These are phyloP conservation scores for Tortricodes alternella DNA, from an alignment of 2,888 invertebrate genomes.

Conservation along the genomic window DNA sequence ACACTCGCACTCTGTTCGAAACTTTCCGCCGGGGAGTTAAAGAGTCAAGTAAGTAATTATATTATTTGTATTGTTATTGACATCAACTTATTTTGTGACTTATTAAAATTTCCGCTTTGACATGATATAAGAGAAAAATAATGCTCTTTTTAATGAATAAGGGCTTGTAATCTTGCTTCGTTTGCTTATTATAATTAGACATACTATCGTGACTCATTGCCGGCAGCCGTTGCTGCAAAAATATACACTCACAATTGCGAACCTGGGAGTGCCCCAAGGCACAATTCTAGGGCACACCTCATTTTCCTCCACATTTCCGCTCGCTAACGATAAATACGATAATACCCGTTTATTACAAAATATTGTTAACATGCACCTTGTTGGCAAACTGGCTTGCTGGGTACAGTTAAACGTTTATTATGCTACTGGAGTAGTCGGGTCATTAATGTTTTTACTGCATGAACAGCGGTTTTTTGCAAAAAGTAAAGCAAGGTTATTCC, in stretches of 20 bases:
- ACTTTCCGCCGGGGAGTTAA: constrained; percentile 95
- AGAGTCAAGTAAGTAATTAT: constrained; percentile 88
- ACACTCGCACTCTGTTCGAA: constrained; percentile 94
- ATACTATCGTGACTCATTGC: constrained; percentile 37
- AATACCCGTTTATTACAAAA: constrained; percentile 68
- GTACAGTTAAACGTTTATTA: constrained; percentile 68
- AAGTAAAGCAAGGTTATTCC: constrained; percentile 42
- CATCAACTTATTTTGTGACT: background rate
- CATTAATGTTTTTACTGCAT: constrained; percentile 38
- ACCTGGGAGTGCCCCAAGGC: constrained; percentile 57
- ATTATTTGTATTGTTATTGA: background rate
- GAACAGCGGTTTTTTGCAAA: constrained; percentile 39
- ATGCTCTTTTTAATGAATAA: background rate
- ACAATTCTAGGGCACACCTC: constrained; percentile 54
- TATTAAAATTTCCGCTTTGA: constrained; percentile 3
- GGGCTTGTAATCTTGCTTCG: constrained; percentile 34
- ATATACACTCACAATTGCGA: constrained; percentile 47
- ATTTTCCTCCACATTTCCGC: constrained; percentile 66
- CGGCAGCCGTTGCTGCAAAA: constrained; percentile 38
- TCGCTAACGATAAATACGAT: constrained; percentile 68
- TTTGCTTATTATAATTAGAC: constrained; percentile 31
- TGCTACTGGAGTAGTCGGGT: constrained; percentile 56
- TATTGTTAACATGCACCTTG: constrained; percentile 56
- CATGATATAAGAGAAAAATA: background rate
- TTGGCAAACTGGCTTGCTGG: constrained; percentile 59